These are phyloP conservation scores for Sinocyclocheilus maitianheensis DNA, from an alignment of 2,113 vertebrate species.

Conservation along the genomic window DNA sequence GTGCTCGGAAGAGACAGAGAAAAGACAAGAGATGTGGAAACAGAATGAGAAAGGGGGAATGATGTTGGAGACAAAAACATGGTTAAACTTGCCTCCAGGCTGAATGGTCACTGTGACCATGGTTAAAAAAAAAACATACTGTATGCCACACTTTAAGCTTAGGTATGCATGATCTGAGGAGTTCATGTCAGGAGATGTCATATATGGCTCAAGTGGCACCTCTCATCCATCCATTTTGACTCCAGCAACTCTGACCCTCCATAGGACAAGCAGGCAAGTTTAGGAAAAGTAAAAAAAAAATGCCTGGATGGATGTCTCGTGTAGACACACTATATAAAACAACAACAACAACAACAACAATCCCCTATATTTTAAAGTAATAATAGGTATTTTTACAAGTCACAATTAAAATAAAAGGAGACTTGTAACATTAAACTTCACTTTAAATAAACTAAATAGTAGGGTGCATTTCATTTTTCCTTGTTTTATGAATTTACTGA, in stretches of 20 bases:
- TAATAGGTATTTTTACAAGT: not conserved
- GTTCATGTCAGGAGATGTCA: not conserved
- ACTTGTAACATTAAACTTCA: not conserved
- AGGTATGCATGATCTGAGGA: not conserved
- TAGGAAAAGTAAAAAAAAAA: not conserved
- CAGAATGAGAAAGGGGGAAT: constrained; percentile 23
- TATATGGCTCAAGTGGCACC: not conserved
- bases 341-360: not conserved
- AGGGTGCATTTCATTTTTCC: too few relatives aligned
- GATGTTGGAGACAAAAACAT: constrained; percentile 23
- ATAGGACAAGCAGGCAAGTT: not conserved
- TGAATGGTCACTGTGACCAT: constrained; percentile 18
- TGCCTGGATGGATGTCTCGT: not conserved
- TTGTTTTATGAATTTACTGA: not conserved
- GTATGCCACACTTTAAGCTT: not conserved
- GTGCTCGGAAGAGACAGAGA: constrained; percentile 9
- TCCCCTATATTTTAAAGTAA: not conserved
- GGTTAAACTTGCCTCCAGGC: constrained; percentile 24
- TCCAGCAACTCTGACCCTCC: not conserved
- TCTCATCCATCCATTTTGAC: not conserved
- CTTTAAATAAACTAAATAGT: not conserved
- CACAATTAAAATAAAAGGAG: not conserved
- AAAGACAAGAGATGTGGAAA: not conserved
- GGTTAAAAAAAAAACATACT: not conserved
- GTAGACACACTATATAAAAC: not conserved